These are phyloP conservation scores for Pomatorhinus ruficollis DNA, from an alignment of 2,113 vertebrate species.

Conservation along the genomic window DNA sequence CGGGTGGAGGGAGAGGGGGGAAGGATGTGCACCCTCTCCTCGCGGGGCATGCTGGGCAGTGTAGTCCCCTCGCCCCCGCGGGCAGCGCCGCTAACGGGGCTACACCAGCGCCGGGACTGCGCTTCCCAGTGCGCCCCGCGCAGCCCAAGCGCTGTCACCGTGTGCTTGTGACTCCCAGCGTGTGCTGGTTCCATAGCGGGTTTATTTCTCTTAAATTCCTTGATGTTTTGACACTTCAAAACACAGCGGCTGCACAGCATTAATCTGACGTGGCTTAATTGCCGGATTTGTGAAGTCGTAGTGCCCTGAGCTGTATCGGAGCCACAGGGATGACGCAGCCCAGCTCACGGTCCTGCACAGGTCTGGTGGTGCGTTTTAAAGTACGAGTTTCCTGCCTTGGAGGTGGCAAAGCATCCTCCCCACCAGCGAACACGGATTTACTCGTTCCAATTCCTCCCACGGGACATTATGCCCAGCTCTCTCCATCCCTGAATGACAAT, in stretches of 20 bases:
- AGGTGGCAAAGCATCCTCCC: rapidly evolving
- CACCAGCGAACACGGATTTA: no score
- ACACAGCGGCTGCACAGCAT: rapidly evolving
- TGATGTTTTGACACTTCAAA: rapidly evolving
- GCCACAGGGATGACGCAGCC: background rate
- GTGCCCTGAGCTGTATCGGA: background rate
- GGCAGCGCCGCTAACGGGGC: rapidly evolving
- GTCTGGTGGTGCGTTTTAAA: rapidly evolving
- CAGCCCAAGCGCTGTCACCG: rapidly evolving
- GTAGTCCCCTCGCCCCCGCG: rapidly evolving
- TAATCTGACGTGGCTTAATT: rapidly evolving
- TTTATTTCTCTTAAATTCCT: background rate
- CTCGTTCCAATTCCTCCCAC: rapidly evolving
- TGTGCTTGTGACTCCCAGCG: rapidly evolving
- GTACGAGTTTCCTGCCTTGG: background rate
- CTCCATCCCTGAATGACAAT: background rate
- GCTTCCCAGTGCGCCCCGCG: background rate
- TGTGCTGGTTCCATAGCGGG: rapidly evolving
- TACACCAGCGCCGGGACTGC: rapidly evolving
- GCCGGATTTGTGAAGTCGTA: no score
- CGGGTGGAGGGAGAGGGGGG: background rate
- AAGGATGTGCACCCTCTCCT: rapidly evolving
- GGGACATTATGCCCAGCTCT: background rate
- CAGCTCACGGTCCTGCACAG: background rate
- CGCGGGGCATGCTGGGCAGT: background rate